Evolutionary conservation across 1,140 invertebrate species (phyloP), one percentile per base, ranked within the genome.

Genomic region (Ephestia elutella): DNA sequence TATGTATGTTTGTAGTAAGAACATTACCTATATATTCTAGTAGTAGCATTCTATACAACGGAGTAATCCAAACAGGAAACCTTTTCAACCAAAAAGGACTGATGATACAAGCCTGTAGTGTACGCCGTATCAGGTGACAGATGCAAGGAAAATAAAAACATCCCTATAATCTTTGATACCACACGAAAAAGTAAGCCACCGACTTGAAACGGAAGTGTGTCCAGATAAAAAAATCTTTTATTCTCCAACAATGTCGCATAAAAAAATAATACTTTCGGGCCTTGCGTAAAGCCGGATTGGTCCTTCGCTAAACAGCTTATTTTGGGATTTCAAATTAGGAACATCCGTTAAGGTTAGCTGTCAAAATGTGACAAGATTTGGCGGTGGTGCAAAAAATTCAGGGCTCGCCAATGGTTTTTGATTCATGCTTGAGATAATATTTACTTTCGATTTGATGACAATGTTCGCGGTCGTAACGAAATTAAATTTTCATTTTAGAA

Each of bases 241-340:
- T 62, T 51, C 50, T 32, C 50, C 25, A 4, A 44, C 38, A 44
- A 44, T 44, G 38, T 44, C 10, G 38, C 2, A 9, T 35, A 35
- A 35, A 44, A 44, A 44, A 44, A 3, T 2, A 44, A 15, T 15
- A 44, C n/a, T 44, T 44, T 44, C 13, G 32, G 32, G 48, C 10
- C 55, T 58, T 58, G 57, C 57, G 57, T 58, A 51, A 51, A 58
- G 49, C 57, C 57, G 57, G 57, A 53, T 58, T 38, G 30, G 57
- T 7, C 38, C n/a, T 15, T 44, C 38, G 48, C 44, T 58, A 58
- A 58, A 58, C 57, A 58, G 57, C 57, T 58, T 58, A 58, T 58
- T 58, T 58, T 58, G 49, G 57, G 57, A 58, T 53, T 58, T 38
- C 49, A 58, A 58, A 58, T 58, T 58, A 58, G 57, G 32, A 17